These are phyloP conservation scores for Melieria omissa DNA, from an alignment of 2,888 invertebrate genomes.

Conservation along the genomic window DNA sequence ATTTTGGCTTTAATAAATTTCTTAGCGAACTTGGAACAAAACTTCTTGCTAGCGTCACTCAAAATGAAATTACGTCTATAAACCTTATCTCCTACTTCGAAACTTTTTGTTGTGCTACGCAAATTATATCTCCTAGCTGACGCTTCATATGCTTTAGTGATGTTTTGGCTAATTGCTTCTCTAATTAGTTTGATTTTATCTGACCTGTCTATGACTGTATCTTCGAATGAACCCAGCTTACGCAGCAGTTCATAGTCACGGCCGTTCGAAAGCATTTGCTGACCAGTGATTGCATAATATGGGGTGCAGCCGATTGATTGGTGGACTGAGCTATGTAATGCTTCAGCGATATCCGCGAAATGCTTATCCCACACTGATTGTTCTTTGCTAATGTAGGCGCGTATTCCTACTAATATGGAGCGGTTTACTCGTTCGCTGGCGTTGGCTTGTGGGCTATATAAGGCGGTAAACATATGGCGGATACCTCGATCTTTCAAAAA, in stretches of 20 bases:
- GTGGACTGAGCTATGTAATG: conserved; percentile 32
- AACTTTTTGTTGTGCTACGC: too few species aligned
- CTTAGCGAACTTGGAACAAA: too few species aligned
- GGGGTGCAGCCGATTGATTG: conserved; percentile 24
- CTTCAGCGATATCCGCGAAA: conserved; percentile 28
- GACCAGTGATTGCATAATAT: conserved; percentile 30
- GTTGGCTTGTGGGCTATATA: conserved; percentile 38
- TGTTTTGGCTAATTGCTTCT: too few species aligned
- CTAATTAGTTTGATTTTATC: too few species aligned
- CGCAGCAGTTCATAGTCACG: conserved; percentile 8
- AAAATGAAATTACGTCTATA: too few species aligned
- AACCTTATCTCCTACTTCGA: too few species aligned
- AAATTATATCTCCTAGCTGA: too few species aligned
- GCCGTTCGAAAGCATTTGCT: conserved; percentile 7
- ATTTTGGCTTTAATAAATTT: too few species aligned
- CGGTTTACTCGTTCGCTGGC: conserved; percentile 38
- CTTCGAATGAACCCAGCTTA: conserved; percentile 28
- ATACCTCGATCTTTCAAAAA: conserved; percentile 33
- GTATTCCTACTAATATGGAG: conserved; percentile 32
- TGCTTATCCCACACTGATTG: conserved; percentile 30
- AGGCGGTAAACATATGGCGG: conserved; percentile 34
- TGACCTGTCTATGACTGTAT: conserved; percentile 11
- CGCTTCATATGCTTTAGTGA: too few species aligned
- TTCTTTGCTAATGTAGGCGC: conserved; percentile 30
- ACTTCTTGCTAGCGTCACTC: too few species aligned